These are phyloP conservation scores for Setipinna tenuifilis DNA, from an alignment of 2,797 vertebrate species.

Conservation along the genomic window DNA sequence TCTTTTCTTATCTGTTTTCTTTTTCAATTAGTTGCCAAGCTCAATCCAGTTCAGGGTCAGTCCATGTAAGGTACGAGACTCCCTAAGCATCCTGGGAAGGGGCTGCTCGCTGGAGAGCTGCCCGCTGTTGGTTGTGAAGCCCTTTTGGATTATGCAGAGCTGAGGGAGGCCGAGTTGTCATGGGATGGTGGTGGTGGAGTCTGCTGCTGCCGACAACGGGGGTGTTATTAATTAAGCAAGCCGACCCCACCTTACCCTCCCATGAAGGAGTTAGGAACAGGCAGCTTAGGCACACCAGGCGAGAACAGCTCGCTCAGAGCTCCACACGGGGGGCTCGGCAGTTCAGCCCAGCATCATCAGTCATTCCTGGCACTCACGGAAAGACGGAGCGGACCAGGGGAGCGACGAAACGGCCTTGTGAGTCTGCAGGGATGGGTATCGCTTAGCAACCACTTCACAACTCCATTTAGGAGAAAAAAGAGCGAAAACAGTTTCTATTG, in stretches of 20 bases:
- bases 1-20: background rate
- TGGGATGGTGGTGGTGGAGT: constrained; percentile 33
- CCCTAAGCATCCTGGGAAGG: background rate
- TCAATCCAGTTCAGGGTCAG: constrained; percentile 34
- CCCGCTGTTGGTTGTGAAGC: background rate
- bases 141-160: background rate
- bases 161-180: background rate
- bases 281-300: constrained; percentile 30
- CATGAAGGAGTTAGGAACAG: background rate
- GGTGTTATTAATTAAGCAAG: constrained; percentile 60
- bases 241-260: background rate
- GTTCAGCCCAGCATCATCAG: constrained; percentile 50
- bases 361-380: constrained; percentile 49
- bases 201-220: constrained; percentile 49
- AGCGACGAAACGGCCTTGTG: constrained; percentile 25
- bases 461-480: background rate
- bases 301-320: constrained; percentile 62
- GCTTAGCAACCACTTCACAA: constrained; percentile 19
- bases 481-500: background rate
- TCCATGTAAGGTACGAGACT: background rate
- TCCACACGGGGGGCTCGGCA: constrained; percentile 32
- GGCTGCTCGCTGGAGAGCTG: background rate
- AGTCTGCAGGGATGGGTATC: background rate
- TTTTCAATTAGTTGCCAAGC: constrained; percentile 37
- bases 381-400: background rate